A percentile compares a stretch with the other conserved stretches of the same genome.
Evolutionary conservation across 2,113 vertebrate genomes (phyloP).

Genomic region (Motacilla alba): DNA sequence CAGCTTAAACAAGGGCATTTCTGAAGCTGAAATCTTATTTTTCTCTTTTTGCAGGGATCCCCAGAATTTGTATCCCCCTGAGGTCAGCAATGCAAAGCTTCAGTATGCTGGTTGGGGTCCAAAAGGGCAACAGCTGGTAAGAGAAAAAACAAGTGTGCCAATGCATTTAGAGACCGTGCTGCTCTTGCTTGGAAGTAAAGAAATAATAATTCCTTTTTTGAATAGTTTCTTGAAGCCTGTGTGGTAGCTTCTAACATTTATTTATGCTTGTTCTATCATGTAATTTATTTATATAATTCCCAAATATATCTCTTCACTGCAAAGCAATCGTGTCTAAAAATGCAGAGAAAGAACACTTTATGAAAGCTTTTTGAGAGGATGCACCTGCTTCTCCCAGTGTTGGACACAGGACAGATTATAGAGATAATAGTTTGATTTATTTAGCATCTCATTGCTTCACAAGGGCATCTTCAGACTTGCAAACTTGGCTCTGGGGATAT

Average conservation of each 20-base stretch:
- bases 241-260: neutral
- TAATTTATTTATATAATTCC: neutral
- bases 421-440: neutral
- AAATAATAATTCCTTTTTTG: neutral
- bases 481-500: neutral
- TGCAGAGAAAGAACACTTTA: neutral
- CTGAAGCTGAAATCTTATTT: conserved; percentile 1
- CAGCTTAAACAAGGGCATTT: neutral
- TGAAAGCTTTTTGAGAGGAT: neutral
- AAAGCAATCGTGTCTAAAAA: neutral
- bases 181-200: neutral
- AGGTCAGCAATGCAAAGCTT: conserved; percentile 91
- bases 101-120: conserved; percentile 97
- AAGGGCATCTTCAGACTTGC: neutral
- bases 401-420: neutral
- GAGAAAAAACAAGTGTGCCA: conserved; percentile 37
- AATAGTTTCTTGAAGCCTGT: neutral
- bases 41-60: conserved; percentile 82
- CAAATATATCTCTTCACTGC: neutral
- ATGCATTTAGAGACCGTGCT: neutral
- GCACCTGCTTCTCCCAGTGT: neutral
- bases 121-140: conserved; percentile 95
- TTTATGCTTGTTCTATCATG: neutral
- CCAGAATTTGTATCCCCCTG: conserved; percentile 91
- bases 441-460: neutral